Evolutionary conservation across 2,888 invertebrate species (phyloP), one percentile per base, ranked within the genome.

Genomic region (Tricholauxania praeusta): DNA sequence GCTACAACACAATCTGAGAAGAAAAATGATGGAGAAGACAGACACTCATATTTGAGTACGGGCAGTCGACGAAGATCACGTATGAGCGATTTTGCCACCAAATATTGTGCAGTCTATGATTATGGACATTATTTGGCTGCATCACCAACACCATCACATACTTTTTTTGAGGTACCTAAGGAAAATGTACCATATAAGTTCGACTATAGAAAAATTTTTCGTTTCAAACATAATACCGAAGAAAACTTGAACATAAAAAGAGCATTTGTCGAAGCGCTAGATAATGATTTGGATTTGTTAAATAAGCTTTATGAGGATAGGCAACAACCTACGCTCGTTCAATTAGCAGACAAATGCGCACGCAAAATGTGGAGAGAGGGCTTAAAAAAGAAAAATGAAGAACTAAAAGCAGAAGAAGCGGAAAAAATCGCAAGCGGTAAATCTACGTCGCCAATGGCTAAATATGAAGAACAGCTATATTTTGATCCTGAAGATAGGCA

Each of bases 401-500:
- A 72, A 19, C 74, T 76, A 59, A 0, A 72, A 14, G 66, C 74
- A 47, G 64, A 48, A 28, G 51, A 71, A 19, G 15, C 48, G 0
- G 7, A 14, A 19, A 53, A 28, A 0, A 3, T 28, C 4, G 28
- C 28, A 28, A 28, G 28, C 28, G 63, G 48, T 39, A 39, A 10
- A 1, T 8, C 7, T 12, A 62, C 72, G 3, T 28, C 28, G 28
- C 52, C 74, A 8, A 47, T 28, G 10, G 71, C 65, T 7, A 59
- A 73, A 60, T 75, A 75, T 32, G 75, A 77, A 0, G 75, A 77
- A 0, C 47, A 53, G 0, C 39, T 74, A 0, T 74, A 71, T 49
- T 83, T 79, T 63, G 80, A 85, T 78, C 79, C 82, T 7, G 72
- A 80, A 5, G 78, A 87, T 17, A 22, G 70, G 0, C 49, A 75